These are phyloP conservation scores for Tenthredo scrophulariae DNA, from an alignment of 2,888 invertebrate species.

Conservation along the genomic window DNA sequence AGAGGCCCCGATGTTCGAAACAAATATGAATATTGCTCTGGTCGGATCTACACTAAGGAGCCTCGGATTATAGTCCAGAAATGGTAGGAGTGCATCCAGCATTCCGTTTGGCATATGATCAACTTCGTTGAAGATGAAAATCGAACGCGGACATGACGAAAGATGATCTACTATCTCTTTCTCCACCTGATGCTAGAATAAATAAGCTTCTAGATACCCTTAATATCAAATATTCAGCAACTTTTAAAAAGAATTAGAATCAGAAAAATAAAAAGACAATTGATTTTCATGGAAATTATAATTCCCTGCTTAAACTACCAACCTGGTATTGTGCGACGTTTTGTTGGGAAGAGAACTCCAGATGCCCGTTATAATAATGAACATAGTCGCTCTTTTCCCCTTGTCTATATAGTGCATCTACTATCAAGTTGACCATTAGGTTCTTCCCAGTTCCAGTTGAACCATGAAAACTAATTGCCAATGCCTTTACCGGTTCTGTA, in stretches of 20 bases:
- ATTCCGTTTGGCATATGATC: constrained; percentile 93
- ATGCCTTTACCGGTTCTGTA: constrained; percentile 85
- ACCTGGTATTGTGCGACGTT: constrained; percentile 81
- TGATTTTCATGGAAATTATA: constrained; percentile 35
- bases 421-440: constrained; percentile 89
- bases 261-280: background rate
- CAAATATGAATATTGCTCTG: constrained; percentile 91
- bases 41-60: constrained; percentile 86
- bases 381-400: constrained; percentile 90
- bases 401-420: constrained; percentile 83
- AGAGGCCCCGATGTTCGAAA: constrained; percentile 92
- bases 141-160: constrained; percentile 86
- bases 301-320: constrained; percentile 65
- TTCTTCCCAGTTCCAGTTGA: constrained; percentile 97
- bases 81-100: constrained; percentile 92
- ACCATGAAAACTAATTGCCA: constrained; percentile 96
- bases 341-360: constrained; percentile 86
- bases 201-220: background rate
- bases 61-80: constrained; percentile 90
- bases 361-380: constrained; percentile 89
- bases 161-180: constrained; percentile 79
- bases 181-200: constrained; percentile 60
- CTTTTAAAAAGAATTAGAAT: background rate
- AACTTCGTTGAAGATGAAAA: constrained; percentile 99
- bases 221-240: background rate